Base-by-base conservation (phyloP, 2,113 vertebrate species). In the Toxostoma redivivum region DNA sequence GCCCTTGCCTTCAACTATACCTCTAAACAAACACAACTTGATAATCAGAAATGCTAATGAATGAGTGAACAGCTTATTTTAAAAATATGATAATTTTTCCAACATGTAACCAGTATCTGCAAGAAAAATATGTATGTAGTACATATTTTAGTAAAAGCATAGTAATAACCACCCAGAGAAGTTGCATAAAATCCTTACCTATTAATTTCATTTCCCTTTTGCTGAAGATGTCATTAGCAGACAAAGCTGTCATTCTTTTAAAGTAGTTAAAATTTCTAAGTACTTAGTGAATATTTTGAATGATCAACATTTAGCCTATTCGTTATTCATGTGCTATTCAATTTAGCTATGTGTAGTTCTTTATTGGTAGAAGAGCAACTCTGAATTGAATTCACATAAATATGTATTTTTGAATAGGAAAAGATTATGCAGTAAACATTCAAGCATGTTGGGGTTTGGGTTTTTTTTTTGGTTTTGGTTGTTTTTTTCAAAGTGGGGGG, bases 251-350 rank as follows among this genome's bases (percentile, higher is more conserved):
- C 3, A 2, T 90, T 90, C 58, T 92, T 93, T 81, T 65, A 86
- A 83, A 93, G 54, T 51, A 81, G 81, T 90, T 88, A 80, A 83
- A 92, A 96, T 90, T 94, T 95, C 78, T 56, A 62, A 80, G 79
- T 86, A 70, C 44, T 86, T 50, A 66, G 50, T 62, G 93, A 92
- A 67, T 92, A 92, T 76, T 91, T 86, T 95, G 81, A 95, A 82
- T 82, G 62, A 83, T 92, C 94, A 93, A 47, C 95, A 91, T 86
- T 95, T 94, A 93, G 33, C 47, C 27, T 95, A 74, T 96, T 94
- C 0, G 10, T 90, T 95, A 91, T 95, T 93, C 88, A 90, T 78
- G 62, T 70, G 58, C 30, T 86, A 78, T 96, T 93, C 79, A 62
- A 42, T 93, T 92, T 44, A 90, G 71, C 66, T 87, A 33, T 83